Evolutionary conservation across 2,113 vertebrate species (phyloP).

Genomic region (Myotis yumanensis): DNA sequence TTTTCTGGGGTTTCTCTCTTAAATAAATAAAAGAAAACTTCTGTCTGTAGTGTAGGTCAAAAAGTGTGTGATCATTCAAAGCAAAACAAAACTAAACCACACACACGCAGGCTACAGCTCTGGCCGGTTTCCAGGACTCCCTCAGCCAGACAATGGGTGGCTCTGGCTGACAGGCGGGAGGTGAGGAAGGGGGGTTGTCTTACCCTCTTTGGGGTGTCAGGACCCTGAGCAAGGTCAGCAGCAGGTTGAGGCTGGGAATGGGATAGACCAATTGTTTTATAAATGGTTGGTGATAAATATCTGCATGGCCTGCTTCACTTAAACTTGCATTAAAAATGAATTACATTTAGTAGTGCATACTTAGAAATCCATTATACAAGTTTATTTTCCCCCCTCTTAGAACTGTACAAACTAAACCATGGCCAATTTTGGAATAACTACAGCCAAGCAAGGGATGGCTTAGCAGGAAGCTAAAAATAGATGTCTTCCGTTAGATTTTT

Average conservation of each 20-base stretch:
- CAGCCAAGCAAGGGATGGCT: not conserved
- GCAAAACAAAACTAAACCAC: slow-evolving; percentile 57
- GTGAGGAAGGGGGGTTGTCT: not conserved
- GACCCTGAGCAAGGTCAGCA: slow-evolving; percentile 12
- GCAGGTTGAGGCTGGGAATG: not conserved
- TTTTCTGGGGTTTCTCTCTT: not conserved
- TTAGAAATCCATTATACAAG: slow-evolving; percentile 40
- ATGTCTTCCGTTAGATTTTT: slow-evolving; percentile 21
- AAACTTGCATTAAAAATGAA: slow-evolving; percentile 28
- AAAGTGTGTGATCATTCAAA: slow-evolving; percentile 45
- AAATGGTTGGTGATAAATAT: slow-evolving; percentile 17
- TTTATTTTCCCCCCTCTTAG: slow-evolving; percentile 21
- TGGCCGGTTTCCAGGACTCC: slow-evolving; percentile 55
- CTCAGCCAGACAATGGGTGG: slow-evolving; percentile 52
- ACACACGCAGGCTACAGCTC: not conserved
- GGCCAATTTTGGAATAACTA: slow-evolving; percentile 57
- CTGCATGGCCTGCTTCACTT: not conserved
- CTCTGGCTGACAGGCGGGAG: not conserved
- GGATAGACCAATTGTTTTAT: slow-evolving; percentile 58
- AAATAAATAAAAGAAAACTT: slow-evolving; percentile 1
- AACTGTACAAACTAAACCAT: slow-evolving; percentile 49
- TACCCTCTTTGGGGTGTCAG: not conserved
- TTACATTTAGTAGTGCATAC: slow-evolving; percentile 8
- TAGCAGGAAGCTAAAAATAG: slow-evolving; percentile 58
- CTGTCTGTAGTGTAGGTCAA: not conserved